A percentile compares a stretch with the other conserved stretches of the same genome.
phyloP scores from a whole-genome alignment of 2,113 vertebrate species.

The Girardinichthys multiradiatus region DNA sequence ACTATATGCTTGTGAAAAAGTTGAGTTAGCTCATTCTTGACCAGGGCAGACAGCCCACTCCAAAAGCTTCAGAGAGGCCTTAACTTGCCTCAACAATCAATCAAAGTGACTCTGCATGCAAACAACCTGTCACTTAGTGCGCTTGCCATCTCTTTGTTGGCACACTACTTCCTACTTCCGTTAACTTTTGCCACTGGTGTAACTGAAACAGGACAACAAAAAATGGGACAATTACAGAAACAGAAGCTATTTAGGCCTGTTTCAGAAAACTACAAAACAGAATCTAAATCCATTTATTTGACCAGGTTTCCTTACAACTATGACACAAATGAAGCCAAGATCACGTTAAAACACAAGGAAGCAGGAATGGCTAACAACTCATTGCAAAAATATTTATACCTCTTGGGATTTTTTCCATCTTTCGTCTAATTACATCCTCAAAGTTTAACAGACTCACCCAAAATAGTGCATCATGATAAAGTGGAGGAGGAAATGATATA shows the following conservation, averaged over 20 bases:
- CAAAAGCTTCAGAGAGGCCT: not conserved
- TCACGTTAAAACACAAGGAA: not conserved
- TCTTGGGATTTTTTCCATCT: not conserved
- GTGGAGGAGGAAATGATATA: too few relatives aligned
- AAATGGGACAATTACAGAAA: too few relatives aligned
- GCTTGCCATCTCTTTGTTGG: not conserved
- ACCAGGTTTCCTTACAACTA: not conserved
- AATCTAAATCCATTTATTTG: not conserved
- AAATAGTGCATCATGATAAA: not conserved
- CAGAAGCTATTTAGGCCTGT: not conserved
- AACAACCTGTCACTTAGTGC: conserved; percentile 1
- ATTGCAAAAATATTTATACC: not conserved
- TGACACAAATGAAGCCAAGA: not conserved
- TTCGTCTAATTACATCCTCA: not conserved
- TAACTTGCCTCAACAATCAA: conserved; percentile 1
- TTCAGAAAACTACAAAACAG: not conserved
- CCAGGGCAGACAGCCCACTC: not conserved
- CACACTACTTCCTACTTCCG: not conserved
- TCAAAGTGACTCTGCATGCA: not conserved
- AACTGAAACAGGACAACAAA: not conserved
- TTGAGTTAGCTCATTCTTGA: not conserved
- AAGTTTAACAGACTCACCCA: not conserved
- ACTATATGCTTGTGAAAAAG: not conserved
- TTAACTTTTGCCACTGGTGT: not conserved
- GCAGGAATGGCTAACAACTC: not conserved